A percentile compares a stretch with the other conserved stretches of the same genome.
These are phyloP conservation scores for Tribolium madens DNA, from an alignment of 1,140 invertebrate genomes.

Conservation along the genomic window DNA sequence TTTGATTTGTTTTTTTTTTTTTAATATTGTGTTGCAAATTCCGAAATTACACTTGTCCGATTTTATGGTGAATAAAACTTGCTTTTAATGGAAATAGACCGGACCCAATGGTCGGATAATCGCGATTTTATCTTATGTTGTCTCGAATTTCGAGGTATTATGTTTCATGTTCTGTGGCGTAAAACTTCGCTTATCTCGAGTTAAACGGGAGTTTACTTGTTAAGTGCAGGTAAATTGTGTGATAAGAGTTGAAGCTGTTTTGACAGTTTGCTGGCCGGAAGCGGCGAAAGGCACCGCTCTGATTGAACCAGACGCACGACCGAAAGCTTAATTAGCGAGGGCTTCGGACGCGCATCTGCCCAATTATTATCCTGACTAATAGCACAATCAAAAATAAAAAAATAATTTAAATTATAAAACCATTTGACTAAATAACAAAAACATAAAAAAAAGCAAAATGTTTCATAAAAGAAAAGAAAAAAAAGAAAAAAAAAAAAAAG, in stretches of 20 bases:
- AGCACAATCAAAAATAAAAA: too few species aligned
- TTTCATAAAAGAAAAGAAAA: too few species aligned
- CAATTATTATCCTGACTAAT: too few species aligned
- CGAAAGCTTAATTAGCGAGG: too few species aligned
- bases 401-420: too few species aligned
- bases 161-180: not conserved
- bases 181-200: not conserved
- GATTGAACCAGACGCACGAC: too few species aligned
- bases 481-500: too few species aligned
- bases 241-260: not conserved
- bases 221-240: not conserved
- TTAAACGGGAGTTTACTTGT: not conserved
- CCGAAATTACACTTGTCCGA: not conserved
- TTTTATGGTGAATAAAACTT: not conserved
- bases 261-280: not conserved
- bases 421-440: too few species aligned
- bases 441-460: too few species aligned
- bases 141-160: not conserved
- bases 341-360: too few species aligned
- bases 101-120: not conserved
- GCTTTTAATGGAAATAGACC: not conserved
- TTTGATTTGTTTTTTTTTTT: too few species aligned
- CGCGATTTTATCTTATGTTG: not conserved
- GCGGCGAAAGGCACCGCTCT: not conserved
- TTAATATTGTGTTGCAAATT: too few species aligned